Conservation (phyloP, 2,113 vertebrate species). For the Thomomys bottae region DNA sequence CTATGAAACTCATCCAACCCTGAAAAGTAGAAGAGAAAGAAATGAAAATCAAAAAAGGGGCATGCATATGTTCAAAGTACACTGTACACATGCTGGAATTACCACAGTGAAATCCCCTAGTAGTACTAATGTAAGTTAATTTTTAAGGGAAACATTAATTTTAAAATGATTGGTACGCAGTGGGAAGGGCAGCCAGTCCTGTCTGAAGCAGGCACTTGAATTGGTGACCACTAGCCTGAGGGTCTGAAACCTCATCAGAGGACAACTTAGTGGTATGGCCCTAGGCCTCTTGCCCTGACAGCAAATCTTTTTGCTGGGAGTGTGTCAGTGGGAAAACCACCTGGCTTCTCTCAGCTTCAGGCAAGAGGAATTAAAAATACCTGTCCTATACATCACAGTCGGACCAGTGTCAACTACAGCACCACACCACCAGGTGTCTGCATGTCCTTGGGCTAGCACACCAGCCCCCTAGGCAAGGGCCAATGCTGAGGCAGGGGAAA, state of each 20-base stretch:
- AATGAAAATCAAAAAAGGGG: too few species aligned
- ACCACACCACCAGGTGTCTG: not conserved
- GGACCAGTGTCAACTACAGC: not conserved
- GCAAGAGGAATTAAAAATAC: not conserved
- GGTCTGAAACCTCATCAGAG: not conserved
- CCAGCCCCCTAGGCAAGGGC: too few species aligned
- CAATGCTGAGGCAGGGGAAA: fast-evolving
- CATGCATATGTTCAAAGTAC: too few species aligned
- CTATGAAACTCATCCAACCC: too few species aligned
- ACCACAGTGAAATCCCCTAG: not conserved
- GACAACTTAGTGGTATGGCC: not conserved
- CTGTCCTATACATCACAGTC: not conserved
- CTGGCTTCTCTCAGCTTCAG: not conserved
- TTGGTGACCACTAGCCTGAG: too few species aligned
- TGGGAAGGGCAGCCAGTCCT: not conserved
- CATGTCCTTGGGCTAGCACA: not conserved
- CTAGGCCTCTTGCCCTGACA: too few species aligned
- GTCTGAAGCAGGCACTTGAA: too few species aligned
- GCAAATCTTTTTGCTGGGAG: not conserved
- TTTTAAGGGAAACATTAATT: too few species aligned
- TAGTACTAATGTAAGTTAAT: too few species aligned
- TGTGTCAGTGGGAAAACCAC: too few species aligned
- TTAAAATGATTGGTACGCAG: not conserved
- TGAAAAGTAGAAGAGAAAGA: too few species aligned
- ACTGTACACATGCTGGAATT: too few species aligned